Percentiles rank a stretch among this genome's conserved stretches.
phyloP scores from a whole-genome alignment of 2,888 invertebrate genomes.

The Caenorhabditis sp. region DNA sequence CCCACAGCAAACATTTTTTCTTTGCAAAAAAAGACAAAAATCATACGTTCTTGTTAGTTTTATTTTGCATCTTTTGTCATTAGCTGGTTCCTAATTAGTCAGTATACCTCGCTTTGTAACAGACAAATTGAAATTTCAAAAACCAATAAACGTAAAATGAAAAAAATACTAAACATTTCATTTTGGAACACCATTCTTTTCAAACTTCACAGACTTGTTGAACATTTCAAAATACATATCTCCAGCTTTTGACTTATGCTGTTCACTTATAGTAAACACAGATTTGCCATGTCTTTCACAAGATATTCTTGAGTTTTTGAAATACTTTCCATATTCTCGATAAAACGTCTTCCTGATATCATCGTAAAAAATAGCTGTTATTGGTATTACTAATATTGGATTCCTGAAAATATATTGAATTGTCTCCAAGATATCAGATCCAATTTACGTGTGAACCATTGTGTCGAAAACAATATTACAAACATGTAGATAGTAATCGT shows the following conservation, averaged over 20 bases:
- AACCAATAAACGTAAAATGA: no score
- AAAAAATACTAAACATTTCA: no score
- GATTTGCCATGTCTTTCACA: slow-evolving; percentile 8
- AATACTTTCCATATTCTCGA: neutral
- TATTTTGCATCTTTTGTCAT: no score
- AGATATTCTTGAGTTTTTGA: neutral
- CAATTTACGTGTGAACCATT: slow-evolving; percentile 15
- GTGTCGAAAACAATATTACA: slow-evolving; percentile 29
- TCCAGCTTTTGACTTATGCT: slow-evolving; percentile 8
- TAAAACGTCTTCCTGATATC: slow-evolving; percentile 10
- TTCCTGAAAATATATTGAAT: slow-evolving; percentile 14
- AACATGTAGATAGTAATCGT: slow-evolving; percentile 1
- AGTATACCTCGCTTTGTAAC: no score
- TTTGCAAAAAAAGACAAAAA: no score
- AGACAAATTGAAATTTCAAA: no score
- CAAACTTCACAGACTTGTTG: slow-evolving; percentile 15
- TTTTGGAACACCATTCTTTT: no score
- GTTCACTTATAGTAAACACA: slow-evolving; percentile 6
- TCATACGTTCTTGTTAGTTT: no score
- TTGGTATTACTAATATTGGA: slow-evolving; percentile 13
- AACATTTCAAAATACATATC: slow-evolving; percentile 37
- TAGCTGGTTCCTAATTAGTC: no score
- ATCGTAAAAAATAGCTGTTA: slow-evolving; percentile 1
- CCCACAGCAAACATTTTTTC: no score
- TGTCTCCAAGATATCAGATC: neutral